Percentiles rank a stretch among this genome's conserved stretches.
phyloP scores from a whole-genome alignment of 2,113 vertebrate species.

The Fregata magnificens region DNA sequence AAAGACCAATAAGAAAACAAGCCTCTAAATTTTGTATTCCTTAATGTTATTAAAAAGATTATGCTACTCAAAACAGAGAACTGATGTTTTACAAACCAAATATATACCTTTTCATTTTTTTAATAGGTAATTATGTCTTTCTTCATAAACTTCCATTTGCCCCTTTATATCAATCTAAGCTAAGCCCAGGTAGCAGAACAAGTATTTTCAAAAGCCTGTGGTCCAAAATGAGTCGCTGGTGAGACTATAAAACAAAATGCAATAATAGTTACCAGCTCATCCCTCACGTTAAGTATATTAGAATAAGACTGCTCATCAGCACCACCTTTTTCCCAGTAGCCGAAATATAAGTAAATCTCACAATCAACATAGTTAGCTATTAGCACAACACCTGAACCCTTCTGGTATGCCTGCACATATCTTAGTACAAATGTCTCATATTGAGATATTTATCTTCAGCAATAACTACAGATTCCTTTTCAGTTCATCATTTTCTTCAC shows the following conservation, averaged over 20 bases:
- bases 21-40: neutral
- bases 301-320: neutral
- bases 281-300: neutral
- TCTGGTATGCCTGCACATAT: neutral
- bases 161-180: neutral
- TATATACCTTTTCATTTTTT: neutral
- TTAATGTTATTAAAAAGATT: neutral
- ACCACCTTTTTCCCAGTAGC: neutral
- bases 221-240: neutral
- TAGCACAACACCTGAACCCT: neutral
- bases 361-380: neutral
- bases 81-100: neutral
- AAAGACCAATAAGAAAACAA: neutral
- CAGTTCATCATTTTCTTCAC: neutral
- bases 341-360: neutral
- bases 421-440: neutral
- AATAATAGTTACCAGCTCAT: neutral
- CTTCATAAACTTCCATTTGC: neutral
- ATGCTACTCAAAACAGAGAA: neutral
- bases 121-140: neutral
- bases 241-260: neutral
- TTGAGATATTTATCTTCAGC: neutral
- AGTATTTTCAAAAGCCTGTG: neutral
- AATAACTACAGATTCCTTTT: neutral
- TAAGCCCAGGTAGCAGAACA: neutral